phyloP scores from a whole-genome alignment of 2,113 vertebrate genomes.

The Malurus elegans region DNA sequence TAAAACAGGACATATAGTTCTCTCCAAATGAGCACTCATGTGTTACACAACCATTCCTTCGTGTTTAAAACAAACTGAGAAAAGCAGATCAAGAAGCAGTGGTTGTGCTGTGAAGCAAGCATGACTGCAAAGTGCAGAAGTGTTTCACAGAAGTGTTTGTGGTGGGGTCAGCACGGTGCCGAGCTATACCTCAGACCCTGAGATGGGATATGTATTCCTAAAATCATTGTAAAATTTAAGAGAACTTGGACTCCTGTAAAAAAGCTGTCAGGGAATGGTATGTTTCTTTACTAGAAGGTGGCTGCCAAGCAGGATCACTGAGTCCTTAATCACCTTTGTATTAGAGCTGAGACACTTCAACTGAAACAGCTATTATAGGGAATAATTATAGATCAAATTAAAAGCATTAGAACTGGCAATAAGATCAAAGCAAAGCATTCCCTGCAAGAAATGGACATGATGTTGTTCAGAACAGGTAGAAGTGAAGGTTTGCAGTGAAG shows the following conservation, averaged over 20 bases:
- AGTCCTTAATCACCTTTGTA: conserved; percentile 23
- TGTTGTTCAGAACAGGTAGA: conserved; percentile 12
- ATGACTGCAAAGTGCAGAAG: neutral
- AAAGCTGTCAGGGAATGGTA: neutral
- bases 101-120: neutral
- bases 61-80: neutral
- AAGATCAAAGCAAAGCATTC: conserved; percentile 46
- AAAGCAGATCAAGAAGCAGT: neutral
- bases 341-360: conserved; percentile 42
- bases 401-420: conserved; percentile 46
- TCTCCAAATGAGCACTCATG: neutral
- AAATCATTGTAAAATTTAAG: neutral
- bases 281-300: neutral
- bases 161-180: neutral
- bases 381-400: conserved; percentile 60
- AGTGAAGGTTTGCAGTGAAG: neutral
- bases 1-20: neutral
- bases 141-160: neutral
- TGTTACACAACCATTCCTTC: neutral
- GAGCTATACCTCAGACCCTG: neutral
- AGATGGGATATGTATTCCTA: neutral
- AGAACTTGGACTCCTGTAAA: neutral
- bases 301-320: conserved; percentile 35
- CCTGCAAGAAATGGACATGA: neutral
- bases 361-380: conserved; percentile 29